phyloP scores from a whole-genome alignment of 1,140 invertebrate genomes.

The Choristoneura fumiferana region DNA sequence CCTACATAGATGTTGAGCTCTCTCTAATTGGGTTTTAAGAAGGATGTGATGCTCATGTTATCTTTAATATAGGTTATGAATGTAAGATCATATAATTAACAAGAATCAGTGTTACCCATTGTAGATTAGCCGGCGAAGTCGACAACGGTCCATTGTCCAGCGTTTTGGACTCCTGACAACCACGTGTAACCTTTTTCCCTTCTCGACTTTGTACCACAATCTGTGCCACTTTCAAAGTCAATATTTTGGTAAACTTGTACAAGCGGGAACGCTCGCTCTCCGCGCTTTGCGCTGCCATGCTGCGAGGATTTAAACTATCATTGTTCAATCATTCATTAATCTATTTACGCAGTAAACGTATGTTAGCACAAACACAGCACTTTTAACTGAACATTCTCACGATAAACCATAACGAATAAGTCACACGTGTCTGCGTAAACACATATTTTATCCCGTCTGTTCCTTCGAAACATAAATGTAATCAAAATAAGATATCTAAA shows the following conservation, averaged over 20 bases:
- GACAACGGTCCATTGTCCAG: slow-evolving; percentile 42
- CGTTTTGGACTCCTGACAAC: slow-evolving; percentile 40
- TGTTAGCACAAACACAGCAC: not conserved
- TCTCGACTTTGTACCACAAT: slow-evolving; percentile 69
- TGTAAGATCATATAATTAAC: not conserved
- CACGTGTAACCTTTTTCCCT: slow-evolving; percentile 62
- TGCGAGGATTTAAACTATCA: slow-evolving; percentile 21
- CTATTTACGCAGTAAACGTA: slow-evolving; percentile 24
- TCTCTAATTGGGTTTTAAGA: too few species aligned
- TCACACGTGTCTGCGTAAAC: not conserved
- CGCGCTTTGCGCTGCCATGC: slow-evolving; percentile 45
- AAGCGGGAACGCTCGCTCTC: slow-evolving; percentile 57
- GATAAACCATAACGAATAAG: not conserved
- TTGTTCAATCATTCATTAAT: slow-evolving; percentile 11
- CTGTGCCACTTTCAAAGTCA: slow-evolving; percentile 65
- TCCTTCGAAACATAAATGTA: not conserved
- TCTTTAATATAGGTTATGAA: not conserved
- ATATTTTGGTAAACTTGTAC: slow-evolving; percentile 66
- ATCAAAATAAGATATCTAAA: not conserved
- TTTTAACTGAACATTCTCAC: not conserved
- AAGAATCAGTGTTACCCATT: slow-evolving; percentile 50
- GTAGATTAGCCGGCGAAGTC: slow-evolving; percentile 44
- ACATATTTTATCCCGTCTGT: not conserved
- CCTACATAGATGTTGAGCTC: too few species aligned
- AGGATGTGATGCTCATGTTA: too few species aligned